Evolutionary conservation across 1,140 invertebrate genomes (phyloP), one percentile per base, ranked within the genome.

Genomic region (Glomeris maerens): DNA sequence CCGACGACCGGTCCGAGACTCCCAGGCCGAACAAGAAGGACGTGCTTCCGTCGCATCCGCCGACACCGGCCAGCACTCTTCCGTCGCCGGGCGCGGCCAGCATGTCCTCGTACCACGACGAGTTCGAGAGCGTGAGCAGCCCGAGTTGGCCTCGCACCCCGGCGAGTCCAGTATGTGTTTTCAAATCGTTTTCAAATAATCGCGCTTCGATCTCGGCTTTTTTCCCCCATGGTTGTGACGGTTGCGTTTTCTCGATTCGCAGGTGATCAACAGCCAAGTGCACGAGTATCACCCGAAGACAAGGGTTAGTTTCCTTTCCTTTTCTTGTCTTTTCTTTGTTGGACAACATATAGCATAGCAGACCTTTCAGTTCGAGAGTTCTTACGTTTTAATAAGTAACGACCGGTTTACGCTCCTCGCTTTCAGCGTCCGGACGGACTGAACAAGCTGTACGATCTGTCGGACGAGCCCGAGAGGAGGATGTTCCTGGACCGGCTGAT

Each of bases 391-490:
- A 41, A 45, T 0, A 26, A 55, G 25, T 21, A 47, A 39, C 23
- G 20, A 41, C 46, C 45, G 22, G 48, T 21, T n/a, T 36, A 36
- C 20, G 10, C 20, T 36, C 20, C 17, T 4, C 41, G 7, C 5
- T 20, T 46, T 4, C 45, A 55, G 58, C 59, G 58, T 54, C 59
- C 45, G 27, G 85, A 89, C 72, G 89, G 81, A 69, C 74, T 93
- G 65, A 78, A 81, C 62, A 93, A 94, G 70, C 73, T 96, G 59
- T 95, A 92, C 68, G 92, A 96, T 70, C 89, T 97, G 86, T 91
- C 94, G 62, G 87, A 91, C 61, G 86, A 88, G 65, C 86, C 88
- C 40, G 91, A 95, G 58, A 72, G 92, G 56, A 75, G 85, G 55
- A 77, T 75, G 55, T 95, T 91, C 81, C 73, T 97, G 55, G 91